Percentiles rank a stretch among this genome's conserved stretches.
Conservation (phyloP, 2,888 invertebrate genomes). For the Pristionchus mayeri region DNA sequence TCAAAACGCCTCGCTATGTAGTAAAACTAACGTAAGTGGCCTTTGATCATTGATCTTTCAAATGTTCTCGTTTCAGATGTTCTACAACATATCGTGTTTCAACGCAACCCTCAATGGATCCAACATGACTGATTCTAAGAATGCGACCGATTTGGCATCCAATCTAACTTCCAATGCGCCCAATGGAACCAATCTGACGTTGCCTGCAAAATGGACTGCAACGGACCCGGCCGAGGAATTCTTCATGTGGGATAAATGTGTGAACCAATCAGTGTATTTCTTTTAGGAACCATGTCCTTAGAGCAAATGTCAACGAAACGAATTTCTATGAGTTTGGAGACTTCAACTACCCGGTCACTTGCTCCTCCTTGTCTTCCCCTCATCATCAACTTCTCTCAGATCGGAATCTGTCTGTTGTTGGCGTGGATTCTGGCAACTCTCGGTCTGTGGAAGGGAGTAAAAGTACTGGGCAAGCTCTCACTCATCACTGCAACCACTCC, state of each 20-base stretch:
- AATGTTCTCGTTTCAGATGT: neutral
- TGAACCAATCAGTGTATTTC: neutral
- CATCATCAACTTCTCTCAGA: neutral
- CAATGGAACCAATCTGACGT: neutral
- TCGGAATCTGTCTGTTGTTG: conserved; percentile 52
- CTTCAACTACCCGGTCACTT: neutral
- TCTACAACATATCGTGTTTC: neutral
- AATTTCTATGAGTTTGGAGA: neutral
- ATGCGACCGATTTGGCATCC: too few relatives aligned
- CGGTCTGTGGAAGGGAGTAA: conserved; percentile 70
- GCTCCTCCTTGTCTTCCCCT: too few relatives aligned
- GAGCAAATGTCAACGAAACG: neutral
- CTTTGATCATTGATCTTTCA: neutral
- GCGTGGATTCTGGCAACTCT: conserved; percentile 64
- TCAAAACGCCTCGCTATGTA: neutral
- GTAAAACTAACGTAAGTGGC: neutral
- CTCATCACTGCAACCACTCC: conserved; percentile 52
- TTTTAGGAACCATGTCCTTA: neutral
- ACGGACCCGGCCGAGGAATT: conserved; percentile 39
- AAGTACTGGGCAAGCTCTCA: conserved; percentile 62
- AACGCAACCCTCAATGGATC: neutral
- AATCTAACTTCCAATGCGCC: neutral
- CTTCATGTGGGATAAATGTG: conserved; percentile 12
- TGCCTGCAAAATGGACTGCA: neutral
- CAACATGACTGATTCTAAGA: too few relatives aligned